Base-by-base conservation (phyloP, 2,888 invertebrate species). In the Himalopsyche kuldschensis region DNA sequence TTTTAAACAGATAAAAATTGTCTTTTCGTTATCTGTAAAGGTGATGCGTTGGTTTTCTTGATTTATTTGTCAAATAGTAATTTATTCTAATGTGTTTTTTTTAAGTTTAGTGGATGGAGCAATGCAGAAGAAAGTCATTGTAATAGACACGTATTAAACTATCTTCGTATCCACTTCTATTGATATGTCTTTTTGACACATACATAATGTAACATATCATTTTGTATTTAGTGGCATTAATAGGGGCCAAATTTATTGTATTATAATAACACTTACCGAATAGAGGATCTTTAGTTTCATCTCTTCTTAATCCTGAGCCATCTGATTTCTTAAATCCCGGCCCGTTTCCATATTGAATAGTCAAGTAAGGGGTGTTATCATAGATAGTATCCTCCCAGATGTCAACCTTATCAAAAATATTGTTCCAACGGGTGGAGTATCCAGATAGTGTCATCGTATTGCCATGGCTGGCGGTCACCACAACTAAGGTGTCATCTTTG, bases 391-490 rank as follows among this genome's bases (percentile, higher is more conserved):
- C 87, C 20, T 93, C 91, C 0, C 91, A 91, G 78, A 91, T 92
- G 3, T 76, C 46, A 3, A 46, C 10, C 17, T 24, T 46, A 24
- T 79, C 80, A 6, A 93, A 88, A 20, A 93, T 93, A 86, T 92
- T 91, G 82, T 92, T 92, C 1, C 93, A 93, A 83, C 96, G 91
- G 0, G 90, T 90, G 0, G 96, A 94, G 87, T 97, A 96, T 0
- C 97, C 97, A 79, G 94, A 93, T 41, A 95, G 93, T 0, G 94
- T 94, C 94, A 96, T 94, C 0, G 95, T 95, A 87, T 96, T 96
- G 0, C 95, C 94, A 88, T 96, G 96, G 89, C 96, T 96, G 0
- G 96, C 92, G 0, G 94, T 95, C 17, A 96, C 96, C 0, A 97
- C 93, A 31, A 97, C 94, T 3, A 97, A 89, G 0, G 97, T 97